A percentile compares a stretch with the other conserved stretches of the same genome.
Conservation (phyloP, 2,888 invertebrate species). For the Temnothorax ravouxi region DNA sequence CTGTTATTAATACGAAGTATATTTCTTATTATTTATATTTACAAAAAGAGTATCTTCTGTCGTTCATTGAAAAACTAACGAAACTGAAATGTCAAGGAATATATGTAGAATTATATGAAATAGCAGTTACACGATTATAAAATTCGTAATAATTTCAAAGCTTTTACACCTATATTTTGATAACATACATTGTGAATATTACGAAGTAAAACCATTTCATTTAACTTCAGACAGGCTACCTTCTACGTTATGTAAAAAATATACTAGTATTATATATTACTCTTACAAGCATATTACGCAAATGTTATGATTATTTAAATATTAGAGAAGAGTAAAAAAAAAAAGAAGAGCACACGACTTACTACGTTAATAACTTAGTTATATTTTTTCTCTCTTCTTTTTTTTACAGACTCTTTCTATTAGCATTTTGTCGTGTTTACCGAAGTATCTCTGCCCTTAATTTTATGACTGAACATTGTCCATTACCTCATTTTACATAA, state of each 20-base stretch:
- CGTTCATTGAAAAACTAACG: conserved; percentile 6
- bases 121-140: neutral
- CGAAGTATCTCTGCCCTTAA: conserved; percentile 74
- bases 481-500: conserved; percentile 84
- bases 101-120: neutral
- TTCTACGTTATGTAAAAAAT: conserved; percentile 79
- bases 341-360: conserved; percentile 61
- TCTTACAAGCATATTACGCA: conserved; percentile 75
- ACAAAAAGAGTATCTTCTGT: neutral
- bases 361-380: conserved; percentile 73
- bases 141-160: conserved; percentile 1
- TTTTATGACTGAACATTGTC: conserved; percentile 82
- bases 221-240: conserved; percentile 75
- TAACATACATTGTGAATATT: conserved; percentile 37
- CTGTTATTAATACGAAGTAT: neutral
- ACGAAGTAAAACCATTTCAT: conserved; percentile 55
- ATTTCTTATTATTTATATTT: conserved; percentile 11
- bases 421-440: conserved; percentile 73
- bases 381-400: conserved; percentile 29
- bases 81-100: neutral
- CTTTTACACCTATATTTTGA: conserved; percentile 1
- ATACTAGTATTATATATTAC: conserved; percentile 84
- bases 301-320: conserved; percentile 77
- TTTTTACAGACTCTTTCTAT: conserved; percentile 58
- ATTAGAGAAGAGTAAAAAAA: conserved; percentile 70